These are phyloP conservation scores for Echinometra lucunter DNA, from an alignment of 53 echinoderm and acorn worm genomes.

Conservation along the genomic window DNA sequence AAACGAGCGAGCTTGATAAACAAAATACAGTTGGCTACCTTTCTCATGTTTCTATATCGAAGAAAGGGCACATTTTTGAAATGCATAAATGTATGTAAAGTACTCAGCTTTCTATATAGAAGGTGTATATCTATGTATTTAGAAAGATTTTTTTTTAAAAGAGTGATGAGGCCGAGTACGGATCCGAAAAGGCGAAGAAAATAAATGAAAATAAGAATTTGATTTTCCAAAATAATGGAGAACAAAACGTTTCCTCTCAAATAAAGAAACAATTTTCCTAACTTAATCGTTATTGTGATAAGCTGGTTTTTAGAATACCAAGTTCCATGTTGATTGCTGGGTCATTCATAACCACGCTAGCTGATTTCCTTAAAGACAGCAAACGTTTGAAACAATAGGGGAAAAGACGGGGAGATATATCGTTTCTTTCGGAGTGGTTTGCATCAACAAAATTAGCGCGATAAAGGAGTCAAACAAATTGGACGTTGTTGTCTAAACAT, in stretches of 20 bases:
- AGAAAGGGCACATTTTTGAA: no score
- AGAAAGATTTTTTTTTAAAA: no score
- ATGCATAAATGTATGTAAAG: no score
- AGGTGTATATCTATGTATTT: no score
- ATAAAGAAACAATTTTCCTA: neutral
- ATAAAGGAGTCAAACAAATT: slow-evolving; percentile 51
- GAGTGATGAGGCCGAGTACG: no score
- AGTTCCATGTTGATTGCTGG: neutral
- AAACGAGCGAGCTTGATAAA: no score
- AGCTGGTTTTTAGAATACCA: neutral
- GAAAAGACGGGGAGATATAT: neutral
- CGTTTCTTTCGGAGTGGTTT: slow-evolving; percentile 8
- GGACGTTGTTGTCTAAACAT: slow-evolving; percentile 60
- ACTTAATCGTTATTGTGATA: neutral
- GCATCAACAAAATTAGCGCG: slow-evolving; percentile 44
- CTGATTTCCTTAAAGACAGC: neutral
- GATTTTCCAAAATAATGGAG: neutral
- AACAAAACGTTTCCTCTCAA: neutral
- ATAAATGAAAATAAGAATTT: neutral
- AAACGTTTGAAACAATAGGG: neutral
- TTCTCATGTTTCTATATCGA: no score
- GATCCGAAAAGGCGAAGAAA: no score
- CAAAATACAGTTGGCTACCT: no score
- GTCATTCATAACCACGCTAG: neutral
- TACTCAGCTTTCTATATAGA: no score